Evolutionary conservation across 1,140 invertebrate species (phyloP), one percentile per base, ranked within the genome.

Genomic region (Hyles vespertilio): DNA sequence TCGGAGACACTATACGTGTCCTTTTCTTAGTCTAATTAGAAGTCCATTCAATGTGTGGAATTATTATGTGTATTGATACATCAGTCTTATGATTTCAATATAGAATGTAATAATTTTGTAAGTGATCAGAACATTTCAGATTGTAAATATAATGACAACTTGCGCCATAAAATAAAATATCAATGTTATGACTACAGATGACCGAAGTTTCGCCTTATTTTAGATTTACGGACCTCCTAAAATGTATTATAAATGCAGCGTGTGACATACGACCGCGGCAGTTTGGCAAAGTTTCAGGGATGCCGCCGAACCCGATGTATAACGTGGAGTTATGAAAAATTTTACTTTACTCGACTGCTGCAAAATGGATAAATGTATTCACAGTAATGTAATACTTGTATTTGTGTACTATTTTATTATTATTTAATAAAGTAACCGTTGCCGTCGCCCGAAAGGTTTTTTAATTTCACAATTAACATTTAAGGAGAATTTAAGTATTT

Each of bases 231-330:
- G 71, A 70, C 60, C 59, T 40, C 64, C 54, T 66, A 60, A 75
- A 74, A 78, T 68, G 70, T 74, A 77, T 74, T 72, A n/a, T 74
- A 69, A 77, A 70, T 74, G 74, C 65, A 59, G 56, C 46, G 58
- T 60, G 67, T 71, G 69, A 72, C 71, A 75, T 72, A 70, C 56
- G 58, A 63, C 58, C 47, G 58, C 63, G 36, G 71, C 64, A 51
- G 53, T 47, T 71, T 72, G 75, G 75, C 75, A 64, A 69, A 67
- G 69, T 64, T 71, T 67, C 70, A 73, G 72, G 36, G 36, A 40
- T 40, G 8, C 36, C 36, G 36, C 5, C 8, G 8, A 40, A 22
- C 22, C 22, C 22, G 22, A 22, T 22, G 22, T 40, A 8, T 40
- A 40, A 5, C 8, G 36, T 40, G 4, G 2, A 40, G 36, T 40